A percentile compares a stretch with the other conserved stretches of the same genome.
These are phyloP conservation scores for Tethea ocularis DNA, from an alignment of 2,888 invertebrate species.

Conservation along the genomic window DNA sequence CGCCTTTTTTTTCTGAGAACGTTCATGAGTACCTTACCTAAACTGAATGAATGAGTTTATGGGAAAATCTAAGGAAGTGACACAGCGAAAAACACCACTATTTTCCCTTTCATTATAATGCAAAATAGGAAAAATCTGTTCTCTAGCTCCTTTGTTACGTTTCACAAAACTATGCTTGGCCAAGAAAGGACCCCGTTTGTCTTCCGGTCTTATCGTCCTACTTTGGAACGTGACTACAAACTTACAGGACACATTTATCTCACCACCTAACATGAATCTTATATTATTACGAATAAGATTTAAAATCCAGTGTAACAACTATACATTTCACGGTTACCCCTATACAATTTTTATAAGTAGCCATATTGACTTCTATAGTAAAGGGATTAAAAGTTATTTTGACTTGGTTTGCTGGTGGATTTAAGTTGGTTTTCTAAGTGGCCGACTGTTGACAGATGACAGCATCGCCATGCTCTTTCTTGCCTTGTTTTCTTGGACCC, in stretches of 20 bases:
- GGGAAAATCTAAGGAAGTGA: too few relatives aligned
- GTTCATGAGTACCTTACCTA: too few relatives aligned
- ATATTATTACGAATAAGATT: conserved; percentile 17
- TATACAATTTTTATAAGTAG: conserved; percentile 16
- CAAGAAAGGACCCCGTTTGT: conserved; percentile 58
- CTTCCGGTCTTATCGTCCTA: conserved; percentile 60
- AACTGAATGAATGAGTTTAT: too few relatives aligned
- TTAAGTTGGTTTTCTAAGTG: conserved; percentile 45
- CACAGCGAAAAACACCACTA: background rate
- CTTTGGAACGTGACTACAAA: conserved; percentile 56
- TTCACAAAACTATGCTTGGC: conserved; percentile 42
- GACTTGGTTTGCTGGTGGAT: conserved; percentile 20
- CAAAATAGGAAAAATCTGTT: conserved; percentile 25
- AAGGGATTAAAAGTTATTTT: conserved; percentile 34
- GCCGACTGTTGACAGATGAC: conserved; percentile 70
- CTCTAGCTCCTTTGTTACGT: conserved; percentile 29
- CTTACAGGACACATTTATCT: conserved; percentile 33
- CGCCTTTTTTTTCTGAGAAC: too few relatives aligned
- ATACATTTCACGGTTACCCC: conserved; percentile 18
- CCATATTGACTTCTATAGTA: conserved; percentile 25
- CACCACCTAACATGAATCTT: conserved; percentile 19
- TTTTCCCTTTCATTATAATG: conserved; percentile 1
- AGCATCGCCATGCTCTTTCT: conserved; percentile 66
- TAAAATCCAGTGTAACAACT: conserved; percentile 21
- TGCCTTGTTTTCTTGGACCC: conserved; percentile 67